Conservation (phyloP, 2,797 vertebrate species). For the Tokudaia muenninki region DNA sequence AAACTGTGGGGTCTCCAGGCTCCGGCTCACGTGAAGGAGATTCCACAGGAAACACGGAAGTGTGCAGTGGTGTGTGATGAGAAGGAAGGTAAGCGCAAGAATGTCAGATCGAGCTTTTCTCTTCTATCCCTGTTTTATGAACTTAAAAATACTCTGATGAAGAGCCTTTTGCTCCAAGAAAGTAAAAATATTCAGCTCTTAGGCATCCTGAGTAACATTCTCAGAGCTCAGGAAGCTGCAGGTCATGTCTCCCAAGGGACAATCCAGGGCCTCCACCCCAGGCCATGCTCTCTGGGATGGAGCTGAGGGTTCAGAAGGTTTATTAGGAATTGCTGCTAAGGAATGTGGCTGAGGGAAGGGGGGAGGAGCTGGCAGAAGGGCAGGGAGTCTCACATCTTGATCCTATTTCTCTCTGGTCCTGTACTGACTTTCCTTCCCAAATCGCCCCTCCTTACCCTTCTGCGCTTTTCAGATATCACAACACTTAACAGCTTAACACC, state of each 20-base stretch:
- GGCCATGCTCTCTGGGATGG: not conserved
- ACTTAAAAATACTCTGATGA: not conserved
- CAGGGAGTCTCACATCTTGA: too few species aligned
- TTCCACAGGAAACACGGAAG: not conserved
- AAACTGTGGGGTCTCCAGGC: not conserved
- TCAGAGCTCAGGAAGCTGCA: not conserved
- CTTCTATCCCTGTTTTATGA: not conserved
- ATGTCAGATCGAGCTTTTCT: not conserved
- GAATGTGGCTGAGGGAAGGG: too few species aligned
- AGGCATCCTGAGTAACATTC: not conserved
- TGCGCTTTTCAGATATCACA: not conserved
- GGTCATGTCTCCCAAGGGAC: too few species aligned
- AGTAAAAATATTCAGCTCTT: not conserved
- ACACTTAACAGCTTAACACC: not conserved
- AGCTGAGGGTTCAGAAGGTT: not conserved
- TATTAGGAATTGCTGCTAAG: not conserved
- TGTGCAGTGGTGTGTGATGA: not conserved
- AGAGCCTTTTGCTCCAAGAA: not conserved
- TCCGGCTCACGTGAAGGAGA: not conserved
- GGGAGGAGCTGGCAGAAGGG: fast-evolving
- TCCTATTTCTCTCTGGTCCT: not conserved
- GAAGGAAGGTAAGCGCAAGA: not conserved
- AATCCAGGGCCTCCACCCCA: not conserved
- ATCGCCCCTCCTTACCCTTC: not conserved
- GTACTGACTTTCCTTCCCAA: not conserved